Evolutionary conservation across 1,140 invertebrate species (phyloP).

Genomic region (Contarinia nasturtii): DNA sequence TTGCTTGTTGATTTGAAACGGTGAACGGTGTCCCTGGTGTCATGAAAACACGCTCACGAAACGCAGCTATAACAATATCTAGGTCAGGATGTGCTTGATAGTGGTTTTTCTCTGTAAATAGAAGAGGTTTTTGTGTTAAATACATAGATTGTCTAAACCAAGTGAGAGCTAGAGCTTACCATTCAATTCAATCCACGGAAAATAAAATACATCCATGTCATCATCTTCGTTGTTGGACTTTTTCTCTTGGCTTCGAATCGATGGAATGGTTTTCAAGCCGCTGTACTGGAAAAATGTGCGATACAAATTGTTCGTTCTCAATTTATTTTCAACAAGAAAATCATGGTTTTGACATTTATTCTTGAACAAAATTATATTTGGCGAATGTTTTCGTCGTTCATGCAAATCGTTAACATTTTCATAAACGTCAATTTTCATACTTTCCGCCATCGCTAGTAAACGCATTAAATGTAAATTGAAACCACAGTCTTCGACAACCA

Average conservation of each 20-base stretch:
- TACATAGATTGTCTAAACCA: no score
- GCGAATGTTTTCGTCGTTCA: conserved; percentile 8
- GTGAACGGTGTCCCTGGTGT: background rate
- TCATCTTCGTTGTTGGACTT: no score
- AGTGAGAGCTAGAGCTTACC: no score
- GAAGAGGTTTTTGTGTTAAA: no score
- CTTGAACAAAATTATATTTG: conserved; percentile 18
- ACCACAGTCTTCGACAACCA: conserved; percentile 75
- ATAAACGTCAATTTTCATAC: conserved; percentile 10
- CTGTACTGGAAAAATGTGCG: no score
- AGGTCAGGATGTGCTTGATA: background rate
- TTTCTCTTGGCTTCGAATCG: no score
- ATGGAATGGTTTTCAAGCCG: no score
- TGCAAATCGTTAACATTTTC: no score
- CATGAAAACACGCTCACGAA: conserved; percentile 1
- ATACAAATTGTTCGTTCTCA: no score
- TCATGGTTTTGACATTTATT: conserved; percentile 11
- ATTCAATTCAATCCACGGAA: no score
- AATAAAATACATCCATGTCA: no score
- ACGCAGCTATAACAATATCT: background rate
- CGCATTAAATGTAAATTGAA: conserved; percentile 42
- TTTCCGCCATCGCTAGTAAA: conserved; percentile 13
- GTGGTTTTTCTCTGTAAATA: background rate
- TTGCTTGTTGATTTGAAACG: background rate
- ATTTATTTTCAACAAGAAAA: conserved; percentile 7